A percentile compares a stretch with the other conserved stretches of the same genome.
phyloP scores from a whole-genome alignment of 2,113 vertebrate species.

The Opisthocomus hoazin region DNA sequence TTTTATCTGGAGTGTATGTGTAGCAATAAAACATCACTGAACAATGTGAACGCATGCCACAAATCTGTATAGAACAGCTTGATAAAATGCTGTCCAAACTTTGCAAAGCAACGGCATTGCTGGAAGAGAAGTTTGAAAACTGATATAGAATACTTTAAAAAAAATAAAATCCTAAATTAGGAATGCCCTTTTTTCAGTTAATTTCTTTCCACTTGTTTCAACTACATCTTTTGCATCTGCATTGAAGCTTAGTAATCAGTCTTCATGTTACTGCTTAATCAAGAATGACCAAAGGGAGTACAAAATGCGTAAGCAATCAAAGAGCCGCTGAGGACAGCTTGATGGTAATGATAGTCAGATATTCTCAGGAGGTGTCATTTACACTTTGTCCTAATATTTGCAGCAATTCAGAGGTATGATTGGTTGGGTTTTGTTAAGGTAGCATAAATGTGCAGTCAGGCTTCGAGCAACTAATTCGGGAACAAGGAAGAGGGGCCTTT shows the following conservation, averaged over 20 bases:
- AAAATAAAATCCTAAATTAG: neutral
- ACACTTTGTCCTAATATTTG: neutral
- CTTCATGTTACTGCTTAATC: neutral
- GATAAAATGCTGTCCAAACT: neutral
- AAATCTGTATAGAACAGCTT: neutral
- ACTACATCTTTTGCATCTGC: neutral
- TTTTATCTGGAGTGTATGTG: neutral
- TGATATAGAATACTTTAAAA: neutral
- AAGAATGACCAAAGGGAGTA: neutral
- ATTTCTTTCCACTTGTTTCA: neutral
- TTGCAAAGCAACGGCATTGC: neutral
- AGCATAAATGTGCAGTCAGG: neutral
- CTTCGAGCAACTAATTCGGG: neutral
- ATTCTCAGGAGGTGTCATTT: neutral
- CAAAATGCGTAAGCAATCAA: neutral
- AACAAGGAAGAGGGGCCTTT: neutral
- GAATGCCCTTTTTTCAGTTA: neutral
- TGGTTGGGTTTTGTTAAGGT: neutral
- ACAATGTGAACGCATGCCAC: neutral
- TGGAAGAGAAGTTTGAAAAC: neutral
- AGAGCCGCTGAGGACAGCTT: neutral
- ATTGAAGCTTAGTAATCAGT: neutral
- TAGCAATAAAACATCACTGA: neutral
- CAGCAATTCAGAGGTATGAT: neutral
- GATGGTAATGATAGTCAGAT: neutral